phyloP scores from a whole-genome alignment of 2,797 vertebrate species.

The Gila robusta region DNA sequence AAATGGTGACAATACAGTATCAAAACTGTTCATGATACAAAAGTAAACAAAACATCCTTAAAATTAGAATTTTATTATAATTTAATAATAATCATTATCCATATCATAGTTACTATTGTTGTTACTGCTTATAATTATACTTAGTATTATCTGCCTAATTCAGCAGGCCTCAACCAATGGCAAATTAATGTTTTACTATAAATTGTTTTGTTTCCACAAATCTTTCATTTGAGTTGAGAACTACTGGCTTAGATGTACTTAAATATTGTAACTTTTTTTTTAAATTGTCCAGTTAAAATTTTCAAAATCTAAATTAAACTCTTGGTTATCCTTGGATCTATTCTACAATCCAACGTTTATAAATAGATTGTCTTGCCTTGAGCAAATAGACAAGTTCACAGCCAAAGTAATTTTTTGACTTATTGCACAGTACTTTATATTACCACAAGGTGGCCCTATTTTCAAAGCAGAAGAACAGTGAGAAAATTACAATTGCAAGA shows the following conservation, averaged over 20 bases:
- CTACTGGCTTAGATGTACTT: not conserved
- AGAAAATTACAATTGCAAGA: not conserved
- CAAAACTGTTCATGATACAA: not conserved
- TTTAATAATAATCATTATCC: not conserved
- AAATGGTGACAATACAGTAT: not conserved
- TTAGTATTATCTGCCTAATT: not conserved
- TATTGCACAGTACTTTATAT: not conserved
- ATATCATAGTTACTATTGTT: not conserved
- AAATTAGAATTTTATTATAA: not conserved
- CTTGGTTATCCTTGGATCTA: not conserved
- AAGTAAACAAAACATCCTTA: not conserved
- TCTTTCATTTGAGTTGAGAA: not conserved
- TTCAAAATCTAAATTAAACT: not conserved
- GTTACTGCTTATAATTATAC: not conserved
- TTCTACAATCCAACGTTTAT: not conserved
- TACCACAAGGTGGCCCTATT: constrained; percentile 49
- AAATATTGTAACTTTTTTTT: not conserved
- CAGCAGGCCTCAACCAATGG: not conserved
- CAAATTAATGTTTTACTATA: not conserved
- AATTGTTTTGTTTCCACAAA: not conserved
- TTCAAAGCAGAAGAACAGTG: not conserved
- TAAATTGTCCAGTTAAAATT: not conserved
- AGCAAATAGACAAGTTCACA: not conserved
- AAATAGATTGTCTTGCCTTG: not conserved
- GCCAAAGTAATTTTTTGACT: not conserved